Evolutionary conservation across 2,113 vertebrate genomes (phyloP).

Genomic region (Pluvianellus socialis): DNA sequence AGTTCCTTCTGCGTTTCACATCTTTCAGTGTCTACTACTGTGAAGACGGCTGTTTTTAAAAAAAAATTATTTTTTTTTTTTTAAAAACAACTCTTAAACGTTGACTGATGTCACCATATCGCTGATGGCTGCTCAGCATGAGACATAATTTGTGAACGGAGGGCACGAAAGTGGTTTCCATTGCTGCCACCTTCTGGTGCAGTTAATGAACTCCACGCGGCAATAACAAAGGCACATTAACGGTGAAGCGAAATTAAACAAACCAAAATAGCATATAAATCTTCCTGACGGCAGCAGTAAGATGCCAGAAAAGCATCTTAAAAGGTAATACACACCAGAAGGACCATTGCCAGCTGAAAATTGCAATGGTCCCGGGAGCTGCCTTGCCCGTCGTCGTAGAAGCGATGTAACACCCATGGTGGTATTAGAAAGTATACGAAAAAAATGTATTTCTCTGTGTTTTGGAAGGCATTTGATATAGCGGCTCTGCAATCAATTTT

Average conservation of each 20-base stretch:
- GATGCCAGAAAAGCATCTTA: neutral
- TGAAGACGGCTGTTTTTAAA: neutral
- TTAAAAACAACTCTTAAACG: neutral
- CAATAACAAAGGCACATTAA: constrained; percentile 13
- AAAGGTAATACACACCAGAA: constrained; percentile 4
- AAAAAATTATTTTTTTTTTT: neutral
- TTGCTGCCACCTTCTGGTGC: constrained; percentile 65
- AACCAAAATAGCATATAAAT: neutral
- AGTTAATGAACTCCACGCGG: neutral
- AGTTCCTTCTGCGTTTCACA: neutral
- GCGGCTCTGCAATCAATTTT: neutral
- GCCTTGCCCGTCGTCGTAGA: neutral
- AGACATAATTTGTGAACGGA: neutral
- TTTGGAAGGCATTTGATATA: neutral
- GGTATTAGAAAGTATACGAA: neutral
- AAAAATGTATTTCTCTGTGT: neutral
- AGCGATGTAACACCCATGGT: accelerated
- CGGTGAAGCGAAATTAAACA: constrained; percentile 21
- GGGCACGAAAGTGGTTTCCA: neutral
- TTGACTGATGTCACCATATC: neutral
- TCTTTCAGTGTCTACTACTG: neutral
- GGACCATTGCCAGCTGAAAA: constrained; percentile 23
- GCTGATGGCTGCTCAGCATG: neutral
- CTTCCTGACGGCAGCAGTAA: constrained; percentile 19
- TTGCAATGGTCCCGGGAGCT: neutral